Conservation (phyloP, 2,113 vertebrate genomes). For the Zosterops borbonicus region DNA sequence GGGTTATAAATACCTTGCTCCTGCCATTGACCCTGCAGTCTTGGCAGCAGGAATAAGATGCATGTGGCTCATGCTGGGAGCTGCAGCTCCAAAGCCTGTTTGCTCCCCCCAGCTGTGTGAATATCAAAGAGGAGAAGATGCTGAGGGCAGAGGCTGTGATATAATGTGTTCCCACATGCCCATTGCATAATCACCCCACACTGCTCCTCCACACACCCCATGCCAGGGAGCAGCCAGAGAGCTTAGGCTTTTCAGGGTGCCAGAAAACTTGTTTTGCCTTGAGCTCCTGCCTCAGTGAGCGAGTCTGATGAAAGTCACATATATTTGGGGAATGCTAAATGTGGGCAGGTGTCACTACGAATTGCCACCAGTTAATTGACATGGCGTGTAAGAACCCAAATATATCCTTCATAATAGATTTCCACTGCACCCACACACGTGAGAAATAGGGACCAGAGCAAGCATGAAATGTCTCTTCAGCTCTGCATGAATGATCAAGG, state of each 20-base stretch:
- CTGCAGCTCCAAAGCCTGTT: neutral
- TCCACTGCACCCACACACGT: neutral
- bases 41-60: neutral
- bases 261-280: neutral
- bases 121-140: neutral
- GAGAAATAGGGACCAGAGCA: neutral
- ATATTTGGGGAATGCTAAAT: neutral
- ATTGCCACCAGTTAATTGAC: neutral
- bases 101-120: neutral
- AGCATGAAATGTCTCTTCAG: neutral
- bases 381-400: accelerated
- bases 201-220: accelerated
- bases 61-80: neutral
- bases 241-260: neutral
- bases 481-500: neutral
- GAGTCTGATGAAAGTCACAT: neutral
- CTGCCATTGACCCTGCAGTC: neutral
- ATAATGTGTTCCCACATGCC: neutral
- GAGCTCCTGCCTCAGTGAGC: neutral
- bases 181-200: neutral
- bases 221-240: neutral
- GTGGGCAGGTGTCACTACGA: neutral
- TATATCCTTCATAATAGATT: neutral
- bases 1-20: neutral
- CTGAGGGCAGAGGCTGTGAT: neutral